Percentiles rank a stretch among this genome's conserved stretches.
These are phyloP conservation scores for Pipistrellus pipistrellus DNA, from an alignment of 2,797 vertebrate species.

Conservation along the genomic window DNA sequence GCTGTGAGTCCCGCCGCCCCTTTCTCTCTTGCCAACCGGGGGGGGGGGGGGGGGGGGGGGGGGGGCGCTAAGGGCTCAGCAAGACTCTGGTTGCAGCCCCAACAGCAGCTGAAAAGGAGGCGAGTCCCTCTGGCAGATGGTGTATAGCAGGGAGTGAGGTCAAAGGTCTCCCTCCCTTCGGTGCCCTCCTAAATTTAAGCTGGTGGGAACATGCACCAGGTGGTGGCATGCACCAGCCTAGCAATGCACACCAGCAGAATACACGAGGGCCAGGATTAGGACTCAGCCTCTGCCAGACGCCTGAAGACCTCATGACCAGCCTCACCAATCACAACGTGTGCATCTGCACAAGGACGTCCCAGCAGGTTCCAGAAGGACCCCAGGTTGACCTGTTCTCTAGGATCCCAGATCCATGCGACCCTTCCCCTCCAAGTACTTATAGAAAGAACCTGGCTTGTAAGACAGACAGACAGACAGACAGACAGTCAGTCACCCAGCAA, in stretches of 20 bases:
- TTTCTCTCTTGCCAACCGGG: background rate
- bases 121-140: no score
- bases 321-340: accelerated
- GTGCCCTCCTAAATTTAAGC: background rate
- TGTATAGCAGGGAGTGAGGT: background rate
- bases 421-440: background rate
- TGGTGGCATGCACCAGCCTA: no score
- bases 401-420: background rate
- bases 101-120: background rate
- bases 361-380: background rate
- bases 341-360: accelerated
- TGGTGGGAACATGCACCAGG: background rate
- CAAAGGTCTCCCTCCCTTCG: background rate
- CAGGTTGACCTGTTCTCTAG: accelerated
- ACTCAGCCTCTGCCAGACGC: background rate
- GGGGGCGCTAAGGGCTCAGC: background rate
- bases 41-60: background rate
- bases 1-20: background rate
- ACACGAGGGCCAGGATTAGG: no score
- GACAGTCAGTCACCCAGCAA: background rate
- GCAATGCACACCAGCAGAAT: background rate
- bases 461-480: background rate
- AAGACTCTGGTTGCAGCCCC: background rate
- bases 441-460: background rate
- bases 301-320: background rate